Base-by-base conservation (phyloP, 2,797 vertebrate species). In the Linurgus olivaceus region DNA sequence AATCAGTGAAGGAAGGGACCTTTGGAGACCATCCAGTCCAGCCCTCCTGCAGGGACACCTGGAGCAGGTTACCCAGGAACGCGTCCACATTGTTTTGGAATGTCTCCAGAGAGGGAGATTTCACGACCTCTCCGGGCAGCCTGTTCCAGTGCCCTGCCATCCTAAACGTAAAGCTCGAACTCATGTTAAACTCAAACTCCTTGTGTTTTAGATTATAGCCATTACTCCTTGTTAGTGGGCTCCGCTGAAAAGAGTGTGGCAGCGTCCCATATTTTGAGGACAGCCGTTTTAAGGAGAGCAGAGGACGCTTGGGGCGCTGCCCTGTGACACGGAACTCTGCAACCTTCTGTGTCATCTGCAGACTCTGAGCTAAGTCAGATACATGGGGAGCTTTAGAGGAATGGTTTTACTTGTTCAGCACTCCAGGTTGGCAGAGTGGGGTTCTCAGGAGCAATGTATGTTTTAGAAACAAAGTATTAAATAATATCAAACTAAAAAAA, bases 271-370 rank as follows among this genome's bases (percentile, higher is more conserved):
- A 11, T 45, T 55, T 44, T 73, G 35, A 10, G 2, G 8, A 8
- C 10, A 31, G 25, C 12, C 16, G 4, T 55, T 33, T 62, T 13
- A 26, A 47, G 16, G 55, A 19, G 55, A 23, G 42, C 40, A 40
- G 59, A 50, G 76, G 10, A 9, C 17, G 1, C 21, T 29, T 42
- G 63, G 38, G 28, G 21, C 13, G 33, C 52, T 76, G 51, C 33
- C 63, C 17, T 7, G 51, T 48, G 76, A 28, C n/a, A 5, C 3
- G 38, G 57, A 29, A 15, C 25, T 28, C 17, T 1, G 0, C 31
- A 19, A 5, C 14, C 1, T n/a, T n/a, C 9, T 38, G 0, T 65
- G 70, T 54, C 44, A 19, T 44, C 4, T 9, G 4, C 48, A 11
- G 24, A 15, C 17, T 25, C 10, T 40, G 24, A 35, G 37, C 9